Evolutionary conservation across 2,797 vertebrate genomes (phyloP).

Genomic region (Apodemus agrarius): DNA sequence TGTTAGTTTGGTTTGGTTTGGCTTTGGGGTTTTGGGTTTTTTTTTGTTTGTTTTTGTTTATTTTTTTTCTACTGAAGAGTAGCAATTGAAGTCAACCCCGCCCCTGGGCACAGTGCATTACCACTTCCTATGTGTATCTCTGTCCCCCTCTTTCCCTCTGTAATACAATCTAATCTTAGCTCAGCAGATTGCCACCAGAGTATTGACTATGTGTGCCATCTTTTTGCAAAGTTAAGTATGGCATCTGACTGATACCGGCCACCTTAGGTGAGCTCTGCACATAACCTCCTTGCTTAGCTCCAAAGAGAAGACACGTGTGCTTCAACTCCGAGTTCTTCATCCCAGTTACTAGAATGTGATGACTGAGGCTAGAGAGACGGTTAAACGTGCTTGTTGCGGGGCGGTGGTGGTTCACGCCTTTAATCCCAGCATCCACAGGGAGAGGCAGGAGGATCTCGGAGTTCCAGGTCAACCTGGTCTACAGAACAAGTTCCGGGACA

Average conservation of each 20-base stretch:
- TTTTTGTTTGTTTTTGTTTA: not conserved
- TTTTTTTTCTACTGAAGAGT: not conserved
- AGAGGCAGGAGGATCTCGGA: not conserved
- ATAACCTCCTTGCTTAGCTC: no score
- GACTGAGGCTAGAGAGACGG: not conserved
- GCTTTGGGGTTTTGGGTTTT: no score
- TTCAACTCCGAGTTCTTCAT: not conserved
- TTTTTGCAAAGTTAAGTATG: not conserved
- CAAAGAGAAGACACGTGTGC: not conserved
- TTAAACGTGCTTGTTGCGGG: not conserved
- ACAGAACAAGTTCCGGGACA: not conserved
- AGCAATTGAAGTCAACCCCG: not conserved
- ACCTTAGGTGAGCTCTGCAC: not conserved
- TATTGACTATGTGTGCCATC: not conserved
- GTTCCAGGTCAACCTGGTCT: not conserved
- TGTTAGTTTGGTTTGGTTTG: no score
- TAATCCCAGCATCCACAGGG: not conserved
- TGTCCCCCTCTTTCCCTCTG: not conserved
- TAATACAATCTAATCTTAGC: not conserved
- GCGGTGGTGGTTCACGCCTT: no score
- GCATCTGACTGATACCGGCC: not conserved
- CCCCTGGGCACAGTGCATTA: not conserved
- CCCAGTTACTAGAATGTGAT: not conserved
- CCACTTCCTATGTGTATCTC: not conserved
- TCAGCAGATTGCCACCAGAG: not conserved